Base-by-base conservation (phyloP, 2,888 invertebrate genomes). In the Drosophila nr. perissopoda region DNA sequence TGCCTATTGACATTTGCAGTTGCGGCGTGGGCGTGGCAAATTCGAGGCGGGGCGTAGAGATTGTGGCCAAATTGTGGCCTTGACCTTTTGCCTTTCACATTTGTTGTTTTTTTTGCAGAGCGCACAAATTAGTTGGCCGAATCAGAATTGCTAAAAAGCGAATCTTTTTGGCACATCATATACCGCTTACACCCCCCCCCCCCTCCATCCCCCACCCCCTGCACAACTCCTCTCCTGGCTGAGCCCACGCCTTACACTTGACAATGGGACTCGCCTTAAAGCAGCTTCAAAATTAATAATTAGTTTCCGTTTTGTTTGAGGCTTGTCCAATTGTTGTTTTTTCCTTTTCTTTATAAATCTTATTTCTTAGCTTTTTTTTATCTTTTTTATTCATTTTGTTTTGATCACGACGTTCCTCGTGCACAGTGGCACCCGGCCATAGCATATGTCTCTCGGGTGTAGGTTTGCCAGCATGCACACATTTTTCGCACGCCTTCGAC, bases 311-410 rank as follows among this genome's bases (percentile, higher is more conserved):
- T 74, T 70, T 42, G 51, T 21, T 25, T 46, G 38, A 31, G 34
- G 60, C 13, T 36, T 11, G 33, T 59, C 36, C 38, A 67, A n/a
- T 51, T 34, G 46, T 31, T 65, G 63, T 42, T 56, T 49, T 60
- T 59, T 46, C 27, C 70, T 54, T 72, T 57, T 34, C 71, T 64
- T 79, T 81, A 71, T 73, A 77, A 76, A 79, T 69, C 70, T 60
- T 66, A 72, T 75, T 66, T 27, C 64, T 31, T 18, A 5, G 13
- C 21, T 27, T 21, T 65, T 21, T 59, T 57, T 38, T 1, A 46
- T 16, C 18, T 74, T 63, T 76, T 70, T 71, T 64, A 48, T 78
- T 78, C 75, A 71, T 56, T 81, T 84, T 89, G 88, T 83, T 89
- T 74, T 84, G 89, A 82, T 83, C 89, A 62, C 27, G 31, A 57